Conservation (phyloP, 2,888 invertebrate genomes). For the Tenthredo notha region DNA sequence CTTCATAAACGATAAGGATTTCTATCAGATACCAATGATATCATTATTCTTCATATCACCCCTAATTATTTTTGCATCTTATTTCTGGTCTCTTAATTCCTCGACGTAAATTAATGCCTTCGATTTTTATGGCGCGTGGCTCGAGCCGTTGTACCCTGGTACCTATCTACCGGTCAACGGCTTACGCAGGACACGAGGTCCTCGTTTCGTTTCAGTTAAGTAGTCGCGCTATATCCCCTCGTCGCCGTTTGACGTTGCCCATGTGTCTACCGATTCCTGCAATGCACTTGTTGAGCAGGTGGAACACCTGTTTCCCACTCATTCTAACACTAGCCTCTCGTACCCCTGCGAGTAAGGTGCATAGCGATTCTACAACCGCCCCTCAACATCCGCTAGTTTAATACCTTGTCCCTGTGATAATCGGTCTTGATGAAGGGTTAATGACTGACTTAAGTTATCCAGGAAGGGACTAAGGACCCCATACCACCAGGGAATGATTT, state of each 20-base stretch:
- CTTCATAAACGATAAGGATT: background rate
- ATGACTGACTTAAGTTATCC: background rate
- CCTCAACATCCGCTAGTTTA: conserved; percentile 33
- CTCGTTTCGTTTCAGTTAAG: conserved; percentile 41
- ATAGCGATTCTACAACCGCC: conserved; percentile 23
- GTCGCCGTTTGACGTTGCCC: conserved; percentile 56
- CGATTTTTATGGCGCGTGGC: conserved; percentile 19
- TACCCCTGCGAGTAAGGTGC: background rate
- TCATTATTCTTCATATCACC: background rate
- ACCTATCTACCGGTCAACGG: conserved; percentile 33
- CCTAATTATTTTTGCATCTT: background rate
- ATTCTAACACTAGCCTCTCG: conserved; percentile 15
- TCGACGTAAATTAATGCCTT: background rate
- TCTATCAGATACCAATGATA: too few species aligned
- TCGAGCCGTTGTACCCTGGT: conserved; percentile 27
- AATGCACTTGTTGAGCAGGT: conserved; percentile 74
- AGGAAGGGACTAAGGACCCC: conserved; percentile 18
- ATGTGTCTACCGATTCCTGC: conserved; percentile 65
- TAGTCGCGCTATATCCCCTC: conserved; percentile 6
- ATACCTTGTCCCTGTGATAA: conserved; percentile 23
- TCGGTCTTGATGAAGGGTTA: conserved; percentile 32
- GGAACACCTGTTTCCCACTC: conserved; percentile 73
- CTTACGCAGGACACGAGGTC: conserved; percentile 7
- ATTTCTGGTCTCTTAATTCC: background rate
- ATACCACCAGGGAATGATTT: conserved; percentile 1